These are phyloP conservation scores for Mylabris phalerata DNA, from an alignment of 1,140 invertebrate species.

Conservation along the genomic window DNA sequence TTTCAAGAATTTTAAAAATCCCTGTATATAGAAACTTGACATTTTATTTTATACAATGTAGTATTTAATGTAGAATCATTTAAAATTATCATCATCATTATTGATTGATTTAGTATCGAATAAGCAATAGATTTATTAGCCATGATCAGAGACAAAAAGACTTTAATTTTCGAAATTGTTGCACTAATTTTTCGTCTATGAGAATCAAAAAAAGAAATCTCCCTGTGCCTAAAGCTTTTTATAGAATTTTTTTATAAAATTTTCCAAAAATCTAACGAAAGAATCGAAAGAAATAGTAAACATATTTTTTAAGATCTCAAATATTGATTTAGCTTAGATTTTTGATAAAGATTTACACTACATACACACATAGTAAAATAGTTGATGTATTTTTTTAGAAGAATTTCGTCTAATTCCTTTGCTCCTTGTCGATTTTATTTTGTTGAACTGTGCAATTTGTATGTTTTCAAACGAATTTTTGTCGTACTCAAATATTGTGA, in stretches of 20 bases:
- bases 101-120: conserved; percentile 9
- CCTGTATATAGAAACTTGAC: neutral
- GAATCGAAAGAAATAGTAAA: neutral
- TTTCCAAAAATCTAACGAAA: conserved; percentile 17
- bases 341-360: conserved; percentile 16
- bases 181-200: conserved; percentile 6
- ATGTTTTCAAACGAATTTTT: conserved; percentile 17
- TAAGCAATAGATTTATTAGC: conserved; percentile 16
- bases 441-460: conserved; percentile 3
- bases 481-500: conserved; percentile 22
- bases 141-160: conserved; percentile 23
- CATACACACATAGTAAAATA: conserved; percentile 5
- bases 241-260: conserved; percentile 9
- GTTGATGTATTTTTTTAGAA: conserved; percentile 17
- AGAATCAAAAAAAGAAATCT: conserved; percentile 17
- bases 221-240: conserved; percentile 29
- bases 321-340: conserved; percentile 17
- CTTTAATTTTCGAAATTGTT: conserved; percentile 17
- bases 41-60: conserved; percentile 7
- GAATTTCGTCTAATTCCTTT: conserved; percentile 14
- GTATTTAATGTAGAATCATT: conserved; percentile 10
- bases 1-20: neutral
- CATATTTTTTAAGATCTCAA: conserved; percentile 30
- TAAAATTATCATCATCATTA: neutral
- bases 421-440: neutral